phyloP scores from a whole-genome alignment of 2,797 vertebrate genomes.

The Helarctos malayanus region DNA sequence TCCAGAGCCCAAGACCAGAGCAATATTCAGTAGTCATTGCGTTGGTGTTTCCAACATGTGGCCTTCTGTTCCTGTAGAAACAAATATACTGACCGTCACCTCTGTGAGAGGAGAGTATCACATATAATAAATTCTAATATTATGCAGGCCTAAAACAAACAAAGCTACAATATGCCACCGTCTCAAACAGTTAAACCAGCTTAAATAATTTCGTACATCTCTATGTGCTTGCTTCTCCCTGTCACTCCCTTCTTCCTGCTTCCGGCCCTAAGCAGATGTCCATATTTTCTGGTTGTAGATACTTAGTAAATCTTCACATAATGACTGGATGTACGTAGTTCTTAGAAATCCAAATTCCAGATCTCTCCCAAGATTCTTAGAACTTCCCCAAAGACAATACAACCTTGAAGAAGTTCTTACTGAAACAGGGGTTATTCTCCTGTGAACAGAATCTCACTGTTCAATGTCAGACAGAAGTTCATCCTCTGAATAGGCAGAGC shows the following conservation, averaged over 20 bases:
- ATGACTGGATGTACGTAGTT: background rate
- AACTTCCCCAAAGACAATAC: background rate
- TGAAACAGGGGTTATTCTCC: background rate
- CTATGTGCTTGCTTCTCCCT: background rate
- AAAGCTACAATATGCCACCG: background rate
- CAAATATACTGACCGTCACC: background rate
- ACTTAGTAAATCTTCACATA: background rate
- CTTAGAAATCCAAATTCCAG: constrained; percentile 27
- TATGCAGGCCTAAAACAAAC: background rate
- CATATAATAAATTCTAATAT: constrained; percentile 7
- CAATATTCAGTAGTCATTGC: background rate
- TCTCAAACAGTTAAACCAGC: background rate
- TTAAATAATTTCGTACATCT: background rate
- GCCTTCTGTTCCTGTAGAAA: background rate
- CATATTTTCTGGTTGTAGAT: background rate
- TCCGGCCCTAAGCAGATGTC: background rate
- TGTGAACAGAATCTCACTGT: background rate
- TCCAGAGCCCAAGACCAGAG: background rate
- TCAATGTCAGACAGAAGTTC: background rate
- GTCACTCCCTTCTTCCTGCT: background rate
- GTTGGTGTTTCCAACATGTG: background rate
- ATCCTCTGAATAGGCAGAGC: background rate
- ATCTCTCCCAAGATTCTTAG: background rate
- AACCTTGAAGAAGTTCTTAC: background rate
- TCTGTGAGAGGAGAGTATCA: background rate